Base-by-base conservation (phyloP, 2,113 vertebrate species). In the Thomomys bottae region DNA sequence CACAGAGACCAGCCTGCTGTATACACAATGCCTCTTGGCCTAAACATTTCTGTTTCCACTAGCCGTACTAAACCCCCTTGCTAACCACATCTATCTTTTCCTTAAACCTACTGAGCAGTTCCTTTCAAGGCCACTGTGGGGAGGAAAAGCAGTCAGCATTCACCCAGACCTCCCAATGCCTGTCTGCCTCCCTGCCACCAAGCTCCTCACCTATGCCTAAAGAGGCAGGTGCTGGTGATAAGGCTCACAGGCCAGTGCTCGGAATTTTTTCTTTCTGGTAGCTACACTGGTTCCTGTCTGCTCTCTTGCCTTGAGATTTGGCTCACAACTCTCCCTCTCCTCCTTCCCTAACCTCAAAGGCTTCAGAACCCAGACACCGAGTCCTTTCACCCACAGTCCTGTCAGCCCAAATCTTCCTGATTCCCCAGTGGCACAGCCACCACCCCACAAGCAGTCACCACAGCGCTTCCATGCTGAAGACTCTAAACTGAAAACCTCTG, bases 81-180 rank as follows among this genome's bases (percentile, higher is more conserved):
- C 42, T 34, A 49, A 59, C 40, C 1, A 10, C 32, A 63, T 49
- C 54, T 77, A 45, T n/a, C 78, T 79, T 81, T 70, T 32, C 88
- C 76, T 81, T 64, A 49, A 61, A 61, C 30, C 21, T 42, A 32
- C 38, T 14, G 24, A 91, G 32, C 15, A 26, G 21, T 42, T 67
- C 59, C 76, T 38, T 17, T 67, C 23, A 77, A 70, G 85, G 45
- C 34, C 30, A 7, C 66, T 54, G 78, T 17, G 12, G 84, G n/a
- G 28, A 57, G 20, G 34, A 63, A 2, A 76, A 26, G 9, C 0
- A 2, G 30, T 1, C 17, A 32, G 18, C 0, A 2, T 57, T 72
- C 20, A 28, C 12, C 70, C 32, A 14, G 75, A 84, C 77, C 15
- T 76, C 26, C 11, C 18, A 3, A 8, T 14, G 61, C 21, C 63